Evolutionary conservation across 1,140 invertebrate genomes (phyloP).

Genomic region (Penaeus vannamei): DNA sequence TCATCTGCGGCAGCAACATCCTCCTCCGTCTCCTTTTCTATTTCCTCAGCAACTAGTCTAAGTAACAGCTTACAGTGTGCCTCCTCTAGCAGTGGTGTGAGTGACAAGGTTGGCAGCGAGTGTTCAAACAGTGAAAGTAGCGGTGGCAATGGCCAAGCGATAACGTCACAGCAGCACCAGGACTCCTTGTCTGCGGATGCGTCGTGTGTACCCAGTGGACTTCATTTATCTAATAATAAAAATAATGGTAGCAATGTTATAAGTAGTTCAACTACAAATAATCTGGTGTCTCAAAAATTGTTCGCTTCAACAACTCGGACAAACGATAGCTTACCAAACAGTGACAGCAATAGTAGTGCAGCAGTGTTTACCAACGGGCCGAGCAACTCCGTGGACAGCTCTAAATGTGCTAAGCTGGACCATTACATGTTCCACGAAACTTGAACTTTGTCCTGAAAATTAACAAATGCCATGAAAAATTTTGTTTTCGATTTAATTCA

Average conservation of each 20-base stretch:
- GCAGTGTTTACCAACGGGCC: slow-evolving; percentile 62
- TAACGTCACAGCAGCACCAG: slow-evolving; percentile 46
- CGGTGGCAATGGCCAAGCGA: slow-evolving; percentile 45
- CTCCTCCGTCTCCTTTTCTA: slow-evolving; percentile 47
- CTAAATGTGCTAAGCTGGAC: slow-evolving; percentile 65
- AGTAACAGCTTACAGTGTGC: slow-evolving; percentile 66
- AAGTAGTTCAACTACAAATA: slow-evolving; percentile 63
- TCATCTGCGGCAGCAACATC: slow-evolving; percentile 31
- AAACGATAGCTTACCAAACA: slow-evolving; percentile 61
- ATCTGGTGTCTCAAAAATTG: slow-evolving; percentile 64
- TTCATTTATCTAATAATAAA: slow-evolving; percentile 58
- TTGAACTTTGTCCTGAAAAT: slow-evolving; percentile 58
- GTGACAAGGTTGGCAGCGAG: slow-evolving; percentile 58
- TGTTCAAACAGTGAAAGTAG: slow-evolving; percentile 60
- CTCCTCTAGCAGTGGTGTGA: slow-evolving; percentile 55
- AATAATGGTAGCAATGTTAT: slow-evolving; percentile 63
- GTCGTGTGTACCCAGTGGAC: slow-evolving; percentile 61
- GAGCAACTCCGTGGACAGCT: slow-evolving; percentile 61
- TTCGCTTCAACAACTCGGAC: slow-evolving; percentile 54
- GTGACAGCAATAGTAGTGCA: slow-evolving; percentile 60
- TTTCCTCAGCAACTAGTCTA: slow-evolving; percentile 65
- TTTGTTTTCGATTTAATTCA: slow-evolving; percentile 56
- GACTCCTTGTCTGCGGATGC: slow-evolving; percentile 58
- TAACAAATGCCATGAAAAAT: slow-evolving; percentile 29
- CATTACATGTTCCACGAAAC: slow-evolving; percentile 65